Base-by-base conservation (phyloP, 1,140 invertebrate species). In the Nasonia vitripennis region DNA sequence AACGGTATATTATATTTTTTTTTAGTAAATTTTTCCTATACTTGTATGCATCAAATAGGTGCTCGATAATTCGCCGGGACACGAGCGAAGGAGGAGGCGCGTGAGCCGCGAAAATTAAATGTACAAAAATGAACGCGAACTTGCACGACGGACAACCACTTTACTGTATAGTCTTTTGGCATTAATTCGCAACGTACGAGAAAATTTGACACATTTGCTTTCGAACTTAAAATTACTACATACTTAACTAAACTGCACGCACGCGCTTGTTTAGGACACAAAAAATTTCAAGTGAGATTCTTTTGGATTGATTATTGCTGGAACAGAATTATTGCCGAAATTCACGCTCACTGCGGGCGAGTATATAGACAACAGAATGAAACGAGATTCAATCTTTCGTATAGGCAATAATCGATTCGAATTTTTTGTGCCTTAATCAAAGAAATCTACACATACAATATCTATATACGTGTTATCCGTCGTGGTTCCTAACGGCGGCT, bases 401-500 rank as follows among this genome's bases (percentile, higher is more conserved):
- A 55, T n/a, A 62, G 55, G 17, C 55, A 62, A 62, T 62, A 62
- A 62, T n/a, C 17, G 55, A 62, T n/a, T 20, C 17, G 55, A 62
- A 62, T 62, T 62, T 62, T 62, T n/a, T 17, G 17, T n/a, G 17
- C 17, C 17, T 62, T 62, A 62, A n/a, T 62, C 12, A 34, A 71
- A 34, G 3, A 27, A 71, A n/a, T 71, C 9, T 71, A 71, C 0
- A 37, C 62, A 62, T 17, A 67, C 67, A 62, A 62, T 78, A 73
- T 20, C 34, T 37, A 37, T 27, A 73, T 51, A 23, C 37, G 71
- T 48, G 48, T 51, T 81, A 75, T 62, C 48, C 71, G 31, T 41
- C 71, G 81, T 75, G 34, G 31, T 2, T 51, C 45, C 41, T 9
- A 51, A 70, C 62, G 23, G 34, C 75, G 74, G 55, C 73, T 81